Base-by-base conservation (phyloP, 92 coral and sea anemone species). In the Zoanthus solanderi region DNA sequence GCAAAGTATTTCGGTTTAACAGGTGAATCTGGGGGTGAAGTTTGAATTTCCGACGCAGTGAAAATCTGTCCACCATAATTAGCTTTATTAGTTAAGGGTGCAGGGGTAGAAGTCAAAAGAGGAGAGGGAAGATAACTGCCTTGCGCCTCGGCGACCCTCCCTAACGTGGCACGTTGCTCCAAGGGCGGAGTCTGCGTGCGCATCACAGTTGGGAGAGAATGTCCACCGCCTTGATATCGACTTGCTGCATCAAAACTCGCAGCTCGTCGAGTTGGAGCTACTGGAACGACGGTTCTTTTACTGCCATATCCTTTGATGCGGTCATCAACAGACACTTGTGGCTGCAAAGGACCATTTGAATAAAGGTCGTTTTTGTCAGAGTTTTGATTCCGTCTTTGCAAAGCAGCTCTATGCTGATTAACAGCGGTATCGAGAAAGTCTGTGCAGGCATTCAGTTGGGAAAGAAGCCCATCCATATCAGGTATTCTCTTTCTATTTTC, bases 181-280 rank as follows among this genome's bases (percentile, higher is more conserved):
- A 60, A 47, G 71, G 60, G 75, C 18, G 67, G 87, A 84, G 78
- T 52, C 56, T 75, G 46, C 72, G 90, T 37, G 74, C 79, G 86
- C 82, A 71, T 42, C 48, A n/a, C 17, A 6, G 84, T 58, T 23
- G 76, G 78, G 2, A 84, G 50, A 42, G 16, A 13, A 44, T 34
- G 53, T 6, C 52, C 9, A 32, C 58, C 34, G 0, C 87, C 92
- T 32, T 89, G 88, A 77, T 92, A 89, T 10, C 87, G 84, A 60
- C 88, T 91, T 2, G 92, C 77, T 14, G 95, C 98, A 44, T 94
- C 94, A 80, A 93, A 97, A 68, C 99, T 97, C 29, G 97, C 94
- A 30, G 94, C 85, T 61, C 93, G 78, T 32, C 96, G 92, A 56
- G 94, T 83, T 18, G 99, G 98, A 3, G 95, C 91, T 6, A 94